Conservation (phyloP, 2,797 vertebrate species). For the Phyllotis vaccarum region DNA sequence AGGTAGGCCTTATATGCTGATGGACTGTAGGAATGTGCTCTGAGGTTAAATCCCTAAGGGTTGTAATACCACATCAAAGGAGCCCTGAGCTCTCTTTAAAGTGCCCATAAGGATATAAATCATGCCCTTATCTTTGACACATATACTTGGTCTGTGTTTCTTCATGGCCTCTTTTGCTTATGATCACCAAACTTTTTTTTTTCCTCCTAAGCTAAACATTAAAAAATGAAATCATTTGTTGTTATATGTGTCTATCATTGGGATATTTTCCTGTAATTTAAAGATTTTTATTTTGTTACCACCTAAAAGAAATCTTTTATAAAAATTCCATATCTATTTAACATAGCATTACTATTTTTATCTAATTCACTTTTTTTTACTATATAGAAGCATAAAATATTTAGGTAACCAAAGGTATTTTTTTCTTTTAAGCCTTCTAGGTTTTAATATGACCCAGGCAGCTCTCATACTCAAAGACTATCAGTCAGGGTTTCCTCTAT, state of each 20-base stretch:
- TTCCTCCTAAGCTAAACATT: conserved; percentile 15
- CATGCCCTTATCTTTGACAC: background rate
- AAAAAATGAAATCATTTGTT: conserved; percentile 21
- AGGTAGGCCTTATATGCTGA: background rate
- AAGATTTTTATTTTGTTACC: background rate
- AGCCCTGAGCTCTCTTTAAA: background rate
- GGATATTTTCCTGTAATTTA: background rate
- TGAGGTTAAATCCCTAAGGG: background rate
- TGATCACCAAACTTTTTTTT: background rate
- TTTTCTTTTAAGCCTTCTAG: background rate
- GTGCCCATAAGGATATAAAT: background rate
- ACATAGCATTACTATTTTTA: background rate
- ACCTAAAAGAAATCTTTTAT: background rate
- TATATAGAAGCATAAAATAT: background rate
- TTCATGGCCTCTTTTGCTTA: background rate
- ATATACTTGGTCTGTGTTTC: background rate
- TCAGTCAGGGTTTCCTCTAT: background rate
- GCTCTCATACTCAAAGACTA: background rate
- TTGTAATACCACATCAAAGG: background rate
- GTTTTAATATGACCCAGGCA: conserved; percentile 35
- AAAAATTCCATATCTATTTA: background rate
- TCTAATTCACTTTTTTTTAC: background rate
- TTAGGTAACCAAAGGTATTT: background rate
- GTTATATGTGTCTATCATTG: background rate
- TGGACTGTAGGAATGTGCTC: background rate